Conservation (phyloP, 2,797 vertebrate species). For the Crax fasciolata region DNA sequence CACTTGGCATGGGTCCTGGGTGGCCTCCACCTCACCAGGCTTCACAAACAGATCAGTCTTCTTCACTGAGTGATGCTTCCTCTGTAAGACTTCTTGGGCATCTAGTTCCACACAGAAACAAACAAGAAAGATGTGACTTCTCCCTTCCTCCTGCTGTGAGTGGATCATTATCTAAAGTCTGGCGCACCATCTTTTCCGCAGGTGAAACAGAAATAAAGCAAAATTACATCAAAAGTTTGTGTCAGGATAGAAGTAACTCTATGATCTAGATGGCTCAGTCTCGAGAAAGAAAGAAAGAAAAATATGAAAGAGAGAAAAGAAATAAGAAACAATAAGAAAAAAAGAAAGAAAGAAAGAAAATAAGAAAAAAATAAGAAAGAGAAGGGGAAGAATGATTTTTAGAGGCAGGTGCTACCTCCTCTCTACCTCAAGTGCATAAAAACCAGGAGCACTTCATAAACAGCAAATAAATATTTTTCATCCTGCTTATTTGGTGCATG, state of each 20-base stretch:
- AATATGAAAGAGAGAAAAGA: no score
- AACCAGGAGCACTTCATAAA: not conserved
- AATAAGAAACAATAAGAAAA: not conserved
- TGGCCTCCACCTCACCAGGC: not conserved
- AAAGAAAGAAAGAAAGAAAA: not conserved
- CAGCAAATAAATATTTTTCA: not conserved
- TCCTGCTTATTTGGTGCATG: not conserved
- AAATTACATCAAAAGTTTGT: not conserved
- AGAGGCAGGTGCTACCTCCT: not conserved
- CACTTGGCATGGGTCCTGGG: not conserved
- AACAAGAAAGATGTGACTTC: not conserved
- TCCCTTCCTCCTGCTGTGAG: not conserved
- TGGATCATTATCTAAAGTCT: not conserved
- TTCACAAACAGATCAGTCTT: constrained; percentile 47
- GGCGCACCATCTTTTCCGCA: not conserved
- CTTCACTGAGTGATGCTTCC: not conserved
- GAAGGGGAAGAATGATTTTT: not conserved
- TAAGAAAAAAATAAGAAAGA: no score
- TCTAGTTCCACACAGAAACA: constrained; percentile 55
- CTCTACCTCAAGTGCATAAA: not conserved
- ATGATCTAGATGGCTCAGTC: not conserved
- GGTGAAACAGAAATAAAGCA: not conserved
- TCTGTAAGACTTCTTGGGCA: constrained; percentile 60
- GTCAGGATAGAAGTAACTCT: not conserved
- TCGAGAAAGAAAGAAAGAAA: not conserved